Evolutionary conservation across 1,140 invertebrate species (phyloP).

Genomic region (Diorhabda elongata): DNA sequence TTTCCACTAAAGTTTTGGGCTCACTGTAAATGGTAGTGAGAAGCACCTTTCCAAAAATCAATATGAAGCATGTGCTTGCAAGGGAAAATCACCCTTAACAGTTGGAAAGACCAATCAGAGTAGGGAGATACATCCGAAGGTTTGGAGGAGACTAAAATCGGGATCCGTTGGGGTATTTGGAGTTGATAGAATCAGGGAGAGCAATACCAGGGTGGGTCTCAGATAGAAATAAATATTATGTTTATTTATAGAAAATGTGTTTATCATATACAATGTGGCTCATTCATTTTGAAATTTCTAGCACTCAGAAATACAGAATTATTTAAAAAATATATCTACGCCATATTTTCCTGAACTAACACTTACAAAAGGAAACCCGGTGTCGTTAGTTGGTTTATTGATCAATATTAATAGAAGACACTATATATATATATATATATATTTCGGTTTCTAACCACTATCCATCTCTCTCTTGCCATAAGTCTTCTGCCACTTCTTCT

Average conservation of each 20-base stretch:
- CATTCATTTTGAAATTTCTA: too few species aligned
- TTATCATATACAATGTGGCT: too few species aligned
- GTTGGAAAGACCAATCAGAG: not conserved
- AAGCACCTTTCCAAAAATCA: constrained; percentile 2
- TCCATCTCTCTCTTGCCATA: too few species aligned
- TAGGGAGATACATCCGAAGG: not conserved
- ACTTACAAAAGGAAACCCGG: too few species aligned
- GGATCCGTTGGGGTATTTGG: constrained; percentile 11
- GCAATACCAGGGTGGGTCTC: not conserved
- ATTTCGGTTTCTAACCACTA: too few species aligned
- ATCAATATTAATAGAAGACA: too few species aligned
- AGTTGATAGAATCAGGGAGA: not conserved
- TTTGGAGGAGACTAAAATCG: constrained; percentile 12
- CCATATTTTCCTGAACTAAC: too few species aligned
- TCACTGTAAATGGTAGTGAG: not conserved
- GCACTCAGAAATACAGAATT: too few species aligned
- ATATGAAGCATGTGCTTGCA: constrained; percentile 17
- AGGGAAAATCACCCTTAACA: constrained; percentile 8
- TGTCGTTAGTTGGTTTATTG: too few species aligned
- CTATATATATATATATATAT: too few species aligned
- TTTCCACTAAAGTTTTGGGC: not conserved
- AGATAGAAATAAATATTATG: not conserved
- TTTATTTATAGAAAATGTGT: not conserved
- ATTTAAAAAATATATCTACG: too few species aligned
- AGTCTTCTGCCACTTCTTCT: too few species aligned